Conservation (phyloP, 2,113 vertebrate species). For the Mesoclemmys tuberculata region DNA sequence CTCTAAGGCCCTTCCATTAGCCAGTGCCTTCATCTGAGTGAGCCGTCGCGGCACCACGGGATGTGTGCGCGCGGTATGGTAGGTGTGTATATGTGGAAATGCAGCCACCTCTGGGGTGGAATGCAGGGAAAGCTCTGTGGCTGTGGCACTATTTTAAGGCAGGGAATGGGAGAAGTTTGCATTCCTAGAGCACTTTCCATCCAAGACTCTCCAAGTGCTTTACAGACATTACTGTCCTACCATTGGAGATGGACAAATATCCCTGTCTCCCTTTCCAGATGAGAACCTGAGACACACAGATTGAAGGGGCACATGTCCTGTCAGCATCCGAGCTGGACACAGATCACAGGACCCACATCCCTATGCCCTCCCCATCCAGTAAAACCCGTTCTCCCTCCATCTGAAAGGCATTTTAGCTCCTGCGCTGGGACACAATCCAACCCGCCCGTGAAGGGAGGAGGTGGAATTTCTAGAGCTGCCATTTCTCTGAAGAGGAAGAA, state of each 20-base stretch:
- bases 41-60: neutral
- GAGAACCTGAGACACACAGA: neutral
- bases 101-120: neutral
- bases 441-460: neutral
- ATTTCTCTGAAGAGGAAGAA: neutral
- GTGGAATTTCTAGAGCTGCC: neutral
- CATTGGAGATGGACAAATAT: neutral
- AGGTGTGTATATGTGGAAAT: neutral
- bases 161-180: neutral
- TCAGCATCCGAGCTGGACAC: neutral
- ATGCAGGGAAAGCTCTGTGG: neutral
- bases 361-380: too few species aligned
- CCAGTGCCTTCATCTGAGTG: neutral
- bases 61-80: neutral
- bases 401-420: neutral
- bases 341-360: neutral
- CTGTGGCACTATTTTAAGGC: neutral
- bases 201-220: neutral
- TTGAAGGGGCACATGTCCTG: neutral
- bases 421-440: neutral
- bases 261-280: neutral
- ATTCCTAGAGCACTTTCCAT: neutral
- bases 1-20: neutral
- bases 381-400: neutral
- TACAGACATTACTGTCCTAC: neutral